Base-by-base conservation (phyloP, 2,113 vertebrate species). In the Cinclus cinclus region DNA sequence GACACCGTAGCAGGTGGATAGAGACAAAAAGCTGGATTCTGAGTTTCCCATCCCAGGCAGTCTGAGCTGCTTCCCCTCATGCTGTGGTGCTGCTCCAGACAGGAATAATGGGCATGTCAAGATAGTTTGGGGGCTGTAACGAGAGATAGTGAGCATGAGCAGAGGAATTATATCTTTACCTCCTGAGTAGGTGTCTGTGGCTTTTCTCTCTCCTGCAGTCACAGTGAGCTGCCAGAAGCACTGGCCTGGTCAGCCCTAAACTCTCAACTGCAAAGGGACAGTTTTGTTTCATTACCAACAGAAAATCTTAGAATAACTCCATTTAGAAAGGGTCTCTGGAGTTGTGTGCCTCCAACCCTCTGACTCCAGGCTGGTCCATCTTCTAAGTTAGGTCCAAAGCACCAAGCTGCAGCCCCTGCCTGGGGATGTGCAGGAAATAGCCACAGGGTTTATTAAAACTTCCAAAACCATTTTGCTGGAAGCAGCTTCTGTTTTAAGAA, bases 351-450 rank as follows among this genome's bases (percentile, higher is more conserved):
- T 83, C 33, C 56, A 82, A 31, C 5, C 0, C 4, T 44, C 23
- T 47, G 71, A 17, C 27, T 80, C 10, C 64, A 69, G 27, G 17
- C 14, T 37, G 44, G 55, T 60, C 33, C 49, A 58, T 12, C 17
- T 88, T 44, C n/a, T 14, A 13, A 11, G 22, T 15, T 10, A 67
- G 24, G 46, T 10, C 33, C 63, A n/a, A 17, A 90, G 35, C 53
- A 10, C 55, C 37, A 19, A 37, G 6, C 1, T 91, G 24, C 27
- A 59, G 52, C 10, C n/a, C 11, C 30, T 39, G 9, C 30, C 49
- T 65, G 6, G 27, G 47, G 55, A 1, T 4, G 8, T 52, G 8
- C 33, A 81, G 19, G 25, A 50, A 0, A 0, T 3, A 64, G 22
- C 21, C 62, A 71, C 25, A 14, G 37, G 31, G 8, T 44, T 62